These are phyloP conservation scores for Drosophila subsilvestris DNA, from an alignment of 2,888 invertebrate species.

Conservation along the genomic window DNA sequence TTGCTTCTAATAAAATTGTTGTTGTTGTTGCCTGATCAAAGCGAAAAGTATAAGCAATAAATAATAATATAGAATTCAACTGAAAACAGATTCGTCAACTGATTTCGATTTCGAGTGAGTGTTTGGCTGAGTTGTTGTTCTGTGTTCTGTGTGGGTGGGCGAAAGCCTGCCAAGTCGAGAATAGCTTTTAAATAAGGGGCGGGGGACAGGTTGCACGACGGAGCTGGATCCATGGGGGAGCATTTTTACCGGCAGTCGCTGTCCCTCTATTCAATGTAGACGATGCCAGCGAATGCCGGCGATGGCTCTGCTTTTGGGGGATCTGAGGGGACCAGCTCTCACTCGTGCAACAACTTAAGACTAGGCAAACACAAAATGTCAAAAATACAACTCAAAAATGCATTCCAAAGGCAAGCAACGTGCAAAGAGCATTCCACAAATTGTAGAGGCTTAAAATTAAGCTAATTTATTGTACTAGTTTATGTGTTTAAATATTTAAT, in stretches of 20 bases:
- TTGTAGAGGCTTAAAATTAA: not conserved
- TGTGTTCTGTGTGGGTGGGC: slow-evolving; percentile 53
- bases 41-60: slow-evolving; percentile 35
- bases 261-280: not conserved
- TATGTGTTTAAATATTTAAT: not conserved
- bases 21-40: slow-evolving; percentile 32
- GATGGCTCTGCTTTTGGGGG: not conserved
- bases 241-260: slow-evolving; percentile 10
- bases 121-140: slow-evolving; percentile 5
- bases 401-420: slow-evolving; percentile 32
- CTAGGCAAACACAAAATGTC: slow-evolving; percentile 65
- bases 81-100: slow-evolving; percentile 58
- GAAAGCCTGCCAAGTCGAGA: slow-evolving; percentile 85
- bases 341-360: slow-evolving; percentile 64
- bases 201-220: slow-evolving; percentile 80
- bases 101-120: slow-evolving; percentile 52
- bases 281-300: not conserved
- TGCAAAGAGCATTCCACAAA: slow-evolving; percentile 25
- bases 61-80: slow-evolving; percentile 15
- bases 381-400: slow-evolving; percentile 21
- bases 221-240: slow-evolving; percentile 54
- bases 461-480: not conserved
- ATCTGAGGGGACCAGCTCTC: not conserved
- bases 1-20: slow-evolving; percentile 27
- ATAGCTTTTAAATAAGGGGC: slow-evolving; percentile 81